phyloP scores from a whole-genome alignment of 2,797 vertebrate genomes.

The Parambassis ranga region DNA sequence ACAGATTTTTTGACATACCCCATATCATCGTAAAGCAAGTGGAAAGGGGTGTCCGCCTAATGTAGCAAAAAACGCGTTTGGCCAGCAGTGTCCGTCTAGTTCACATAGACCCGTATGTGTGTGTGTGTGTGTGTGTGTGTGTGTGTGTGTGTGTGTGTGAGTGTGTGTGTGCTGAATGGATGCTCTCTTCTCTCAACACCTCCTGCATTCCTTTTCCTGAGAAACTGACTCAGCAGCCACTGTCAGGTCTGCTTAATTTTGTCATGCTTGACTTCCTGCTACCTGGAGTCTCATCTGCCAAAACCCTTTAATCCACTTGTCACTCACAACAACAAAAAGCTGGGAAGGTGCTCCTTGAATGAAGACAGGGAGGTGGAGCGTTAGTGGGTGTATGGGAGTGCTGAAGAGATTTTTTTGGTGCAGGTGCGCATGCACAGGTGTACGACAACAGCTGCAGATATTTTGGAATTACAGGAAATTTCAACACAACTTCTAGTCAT shows the following conservation, averaged over 20 bases:
- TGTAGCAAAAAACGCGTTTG: too few relatives aligned
- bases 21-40: too few relatives aligned
- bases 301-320: conserved; percentile 75
- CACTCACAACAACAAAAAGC: conserved; percentile 76
- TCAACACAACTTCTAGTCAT: neutral
- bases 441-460: conserved; percentile 11
- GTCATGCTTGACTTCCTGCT: conserved; percentile 80
- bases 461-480: neutral
- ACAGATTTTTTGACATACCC: too few relatives aligned
- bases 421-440: conserved; percentile 38
- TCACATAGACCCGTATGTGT: too few relatives aligned
- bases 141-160: neutral
- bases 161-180: conserved; percentile 24
- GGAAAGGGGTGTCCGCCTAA: too few relatives aligned
- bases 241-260: conserved; percentile 80
- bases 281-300: conserved; percentile 75
- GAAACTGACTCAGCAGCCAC: conserved; percentile 80
- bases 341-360: conserved; percentile 54
- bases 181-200: conserved; percentile 32
- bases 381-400: conserved; percentile 11
- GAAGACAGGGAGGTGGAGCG: conserved; percentile 42
- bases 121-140: neutral
- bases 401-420: conserved; percentile 15
- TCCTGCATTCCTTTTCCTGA: conserved; percentile 34
- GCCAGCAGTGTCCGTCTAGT: too few relatives aligned